phyloP scores from a whole-genome alignment of 92 coral and sea anemone genomes.

The Phenganax stokvisi region DNA sequence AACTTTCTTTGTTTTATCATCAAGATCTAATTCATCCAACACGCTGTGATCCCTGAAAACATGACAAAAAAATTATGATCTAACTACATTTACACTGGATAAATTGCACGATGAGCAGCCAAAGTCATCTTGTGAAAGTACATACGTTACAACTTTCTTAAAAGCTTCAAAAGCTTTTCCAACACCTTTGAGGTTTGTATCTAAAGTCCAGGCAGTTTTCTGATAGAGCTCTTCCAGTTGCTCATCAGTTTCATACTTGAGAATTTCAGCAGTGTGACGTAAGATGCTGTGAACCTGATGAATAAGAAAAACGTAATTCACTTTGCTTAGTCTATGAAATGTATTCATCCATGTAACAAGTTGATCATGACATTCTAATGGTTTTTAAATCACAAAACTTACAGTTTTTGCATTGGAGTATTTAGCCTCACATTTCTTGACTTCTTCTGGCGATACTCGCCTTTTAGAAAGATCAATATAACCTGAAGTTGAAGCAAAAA shows the following conservation, averaged over 20 bases:
- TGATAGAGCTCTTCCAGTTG: slow-evolving; percentile 83
- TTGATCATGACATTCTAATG: too few relatives aligned
- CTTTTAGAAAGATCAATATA: slow-evolving; percentile 95
- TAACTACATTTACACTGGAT: background rate
- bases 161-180: slow-evolving; percentile 91
- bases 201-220: slow-evolving; percentile 92
- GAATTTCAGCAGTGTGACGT: slow-evolving; percentile 93
- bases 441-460: slow-evolving; percentile 98
- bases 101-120: background rate
- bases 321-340: background rate
- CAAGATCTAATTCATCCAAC: slow-evolving; percentile 78
- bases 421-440: slow-evolving; percentile 96
- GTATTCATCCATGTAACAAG: background rate
- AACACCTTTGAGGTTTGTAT: slow-evolving; percentile 74
- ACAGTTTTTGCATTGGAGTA: slow-evolving; percentile 97
- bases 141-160: slow-evolving; percentile 90
- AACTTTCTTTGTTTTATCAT: slow-evolving; percentile 77
- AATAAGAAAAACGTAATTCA: background rate
- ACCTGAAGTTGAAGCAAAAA: slow-evolving; percentile 48
- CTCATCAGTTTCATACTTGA: slow-evolving; percentile 82
- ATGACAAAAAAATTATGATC: background rate
- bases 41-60: slow-evolving; percentile 69
- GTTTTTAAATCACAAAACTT: slow-evolving; percentile 25
- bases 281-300: slow-evolving; percentile 84
- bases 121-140: background rate